phyloP scores from a whole-genome alignment of 2,113 vertebrate species.

The Actinemys pallida region DNA sequence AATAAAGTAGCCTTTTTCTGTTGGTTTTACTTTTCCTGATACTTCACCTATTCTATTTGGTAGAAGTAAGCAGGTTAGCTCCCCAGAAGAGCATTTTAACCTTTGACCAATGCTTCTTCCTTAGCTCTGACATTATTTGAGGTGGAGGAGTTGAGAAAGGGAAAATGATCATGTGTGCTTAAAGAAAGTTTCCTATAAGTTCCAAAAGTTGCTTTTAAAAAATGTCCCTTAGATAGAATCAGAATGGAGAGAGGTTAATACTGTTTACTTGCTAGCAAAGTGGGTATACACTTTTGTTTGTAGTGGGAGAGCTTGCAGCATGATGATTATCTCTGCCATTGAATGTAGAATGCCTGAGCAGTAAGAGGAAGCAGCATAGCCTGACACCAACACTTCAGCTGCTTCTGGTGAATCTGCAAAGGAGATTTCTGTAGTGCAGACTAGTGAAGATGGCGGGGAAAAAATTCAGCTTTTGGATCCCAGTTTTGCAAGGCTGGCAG shows the following conservation, averaged over 20 bases:
- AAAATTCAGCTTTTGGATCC: not conserved
- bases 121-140: not conserved
- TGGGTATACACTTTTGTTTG: not conserved
- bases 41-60: conserved; percentile 37
- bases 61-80: conserved; percentile 47
- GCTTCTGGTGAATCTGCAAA: not conserved
- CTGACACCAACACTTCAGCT: not conserved
- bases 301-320: not conserved
- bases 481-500: not conserved
- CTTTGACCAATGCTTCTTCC: conserved; percentile 40
- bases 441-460: not conserved
- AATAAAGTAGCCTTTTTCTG: conserved; percentile 3
- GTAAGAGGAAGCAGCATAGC: not conserved
- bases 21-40: not conserved
- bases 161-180: conserved; percentile 10
- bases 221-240: not conserved
- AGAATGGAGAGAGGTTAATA: not conserved
- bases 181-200: not conserved
- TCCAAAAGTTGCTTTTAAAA: not conserved
- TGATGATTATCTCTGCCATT: not conserved
- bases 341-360: not conserved
- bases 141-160: conserved; percentile 5
- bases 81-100: conserved; percentile 54
- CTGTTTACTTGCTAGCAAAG: not conserved
- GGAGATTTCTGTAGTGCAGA: not conserved